A percentile compares a stretch with the other conserved stretches of the same genome.
Conservation (phyloP, 1,140 invertebrate genomes). For the Orius insidiosus region DNA sequence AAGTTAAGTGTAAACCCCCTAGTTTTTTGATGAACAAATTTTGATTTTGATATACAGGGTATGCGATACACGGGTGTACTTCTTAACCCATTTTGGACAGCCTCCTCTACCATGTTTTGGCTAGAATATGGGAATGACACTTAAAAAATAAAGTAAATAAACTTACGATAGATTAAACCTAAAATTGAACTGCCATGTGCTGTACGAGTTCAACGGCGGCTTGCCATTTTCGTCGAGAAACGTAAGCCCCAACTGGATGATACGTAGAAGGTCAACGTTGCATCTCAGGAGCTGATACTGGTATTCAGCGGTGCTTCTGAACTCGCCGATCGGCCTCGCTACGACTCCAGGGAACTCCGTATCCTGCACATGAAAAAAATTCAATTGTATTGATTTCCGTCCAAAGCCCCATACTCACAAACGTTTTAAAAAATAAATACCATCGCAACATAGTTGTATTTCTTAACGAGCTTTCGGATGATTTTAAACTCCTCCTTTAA, state of each 20-base stretch:
- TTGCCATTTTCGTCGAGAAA: slow-evolving; percentile 92
- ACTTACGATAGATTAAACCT: slow-evolving; percentile 85
- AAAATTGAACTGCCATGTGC: slow-evolving; percentile 97
- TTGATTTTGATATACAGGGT: too few relatives aligned
- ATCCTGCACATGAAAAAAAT: slow-evolving; percentile 37
- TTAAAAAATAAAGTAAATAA: too few relatives aligned
- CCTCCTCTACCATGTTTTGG: too few relatives aligned
- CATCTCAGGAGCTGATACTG: slow-evolving; percentile 87
- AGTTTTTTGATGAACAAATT: too few relatives aligned
- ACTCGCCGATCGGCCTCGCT: slow-evolving; percentile 90
- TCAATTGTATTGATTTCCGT: neutral
- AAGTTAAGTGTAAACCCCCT: too few relatives aligned
- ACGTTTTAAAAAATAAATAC: slow-evolving; percentile 24
- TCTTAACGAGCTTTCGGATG: slow-evolving; percentile 81
- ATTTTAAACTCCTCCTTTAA: slow-evolving; percentile 90
- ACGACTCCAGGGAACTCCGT: slow-evolving; percentile 99
- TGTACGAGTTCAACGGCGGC: slow-evolving; percentile 66
- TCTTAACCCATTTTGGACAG: too few relatives aligned
- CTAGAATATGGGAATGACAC: too few relatives aligned
- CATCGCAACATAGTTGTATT: slow-evolving; percentile 95
- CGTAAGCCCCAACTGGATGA: slow-evolving; percentile 88
- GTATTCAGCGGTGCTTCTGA: slow-evolving; percentile 84
- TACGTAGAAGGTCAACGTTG: slow-evolving; percentile 91
- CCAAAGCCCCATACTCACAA: neutral
- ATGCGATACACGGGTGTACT: too few relatives aligned